A percentile compares a stretch with the other conserved stretches of the same genome.
Conservation (phyloP, 2,797 vertebrate genomes). For the Bryconaethiops microstoma region DNA sequence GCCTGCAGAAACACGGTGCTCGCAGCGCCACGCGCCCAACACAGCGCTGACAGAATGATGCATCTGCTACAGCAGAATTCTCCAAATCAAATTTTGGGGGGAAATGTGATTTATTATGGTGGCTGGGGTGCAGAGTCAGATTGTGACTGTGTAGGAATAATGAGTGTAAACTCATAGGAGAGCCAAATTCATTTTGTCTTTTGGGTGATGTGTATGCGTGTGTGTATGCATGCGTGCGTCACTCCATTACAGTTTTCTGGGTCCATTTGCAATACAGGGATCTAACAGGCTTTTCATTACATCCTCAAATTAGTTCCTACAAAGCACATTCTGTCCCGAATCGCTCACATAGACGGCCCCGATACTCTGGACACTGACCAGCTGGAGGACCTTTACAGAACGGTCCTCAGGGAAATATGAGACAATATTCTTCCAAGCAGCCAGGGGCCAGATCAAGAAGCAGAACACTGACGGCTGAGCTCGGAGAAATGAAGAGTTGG, state of each 20-base stretch:
- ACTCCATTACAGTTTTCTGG: slow-evolving; percentile 11
- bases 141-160: slow-evolving; percentile 39
- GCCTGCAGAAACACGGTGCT: slow-evolving; percentile 17
- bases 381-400: slow-evolving; percentile 70
- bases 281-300: slow-evolving; percentile 53
- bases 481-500: slow-evolving; percentile 26
- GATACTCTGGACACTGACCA: slow-evolving; percentile 64
- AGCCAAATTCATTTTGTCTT: slow-evolving; percentile 40
- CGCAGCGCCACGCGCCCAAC: slow-evolving; percentile 6
- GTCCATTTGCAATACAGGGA: slow-evolving; percentile 37
- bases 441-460: slow-evolving; percentile 68
- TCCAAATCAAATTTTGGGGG: slow-evolving; percentile 48
- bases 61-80: slow-evolving; percentile 32
- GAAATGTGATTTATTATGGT: slow-evolving; percentile 52
- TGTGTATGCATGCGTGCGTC: slow-evolving; percentile 32
- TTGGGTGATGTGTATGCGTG: background rate
- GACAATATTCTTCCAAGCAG: slow-evolving; percentile 70
- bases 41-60: slow-evolving; percentile 43
- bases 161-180: slow-evolving; percentile 41
- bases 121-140: slow-evolving; percentile 37
- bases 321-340: slow-evolving; percentile 65
- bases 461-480: slow-evolving; percentile 68
- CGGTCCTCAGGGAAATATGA: slow-evolving; percentile 66
- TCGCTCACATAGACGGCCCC: slow-evolving; percentile 63
- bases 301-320: slow-evolving; percentile 72